A percentile compares a stretch with the other conserved stretches of the same genome.
Evolutionary conservation across 1,140 invertebrate species (phyloP).

Genomic region (Dryas iulia): DNA sequence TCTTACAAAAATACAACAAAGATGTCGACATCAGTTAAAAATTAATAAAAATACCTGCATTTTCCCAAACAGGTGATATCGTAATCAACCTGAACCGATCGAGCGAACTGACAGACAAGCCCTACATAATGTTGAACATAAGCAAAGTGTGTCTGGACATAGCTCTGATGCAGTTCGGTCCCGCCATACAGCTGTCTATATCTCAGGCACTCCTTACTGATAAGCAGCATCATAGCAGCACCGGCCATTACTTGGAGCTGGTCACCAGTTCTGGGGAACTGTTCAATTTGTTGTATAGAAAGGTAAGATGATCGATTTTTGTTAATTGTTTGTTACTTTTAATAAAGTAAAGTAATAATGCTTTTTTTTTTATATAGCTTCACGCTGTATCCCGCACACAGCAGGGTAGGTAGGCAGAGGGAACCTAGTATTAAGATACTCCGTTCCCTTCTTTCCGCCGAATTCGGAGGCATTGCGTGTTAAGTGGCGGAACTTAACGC

Average conservation of each 20-base stretch:
- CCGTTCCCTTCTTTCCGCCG: no score
- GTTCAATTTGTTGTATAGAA: slow-evolving; percentile 86
- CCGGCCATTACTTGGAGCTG: slow-evolving; percentile 89
- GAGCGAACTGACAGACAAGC: slow-evolving; percentile 84
- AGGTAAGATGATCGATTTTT: slow-evolving; percentile 1
- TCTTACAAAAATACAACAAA: no score
- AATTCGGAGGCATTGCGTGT: no score
- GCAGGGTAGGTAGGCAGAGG: no score
- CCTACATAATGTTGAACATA: slow-evolving; percentile 88
- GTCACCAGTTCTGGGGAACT: slow-evolving; percentile 87
- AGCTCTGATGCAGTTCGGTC: slow-evolving; percentile 89
- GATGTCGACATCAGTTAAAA: neutral
- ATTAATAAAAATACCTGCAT: no score
- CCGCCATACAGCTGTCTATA: slow-evolving; percentile 88
- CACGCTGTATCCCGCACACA: no score
- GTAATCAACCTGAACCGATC: slow-evolving; percentile 81
- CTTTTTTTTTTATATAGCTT: no score
- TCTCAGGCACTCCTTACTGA: slow-evolving; percentile 88
- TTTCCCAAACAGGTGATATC: slow-evolving; percentile 54
- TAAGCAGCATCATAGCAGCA: slow-evolving; percentile 87
- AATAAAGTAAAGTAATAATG: no score
- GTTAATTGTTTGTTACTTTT: neutral
- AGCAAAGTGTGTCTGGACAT: slow-evolving; percentile 86
- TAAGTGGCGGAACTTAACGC: no score
- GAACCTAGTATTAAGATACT: no score